Evolutionary conservation across 2,888 invertebrate genomes (phyloP).

Genomic region (Crossocerus cetratus): DNA sequence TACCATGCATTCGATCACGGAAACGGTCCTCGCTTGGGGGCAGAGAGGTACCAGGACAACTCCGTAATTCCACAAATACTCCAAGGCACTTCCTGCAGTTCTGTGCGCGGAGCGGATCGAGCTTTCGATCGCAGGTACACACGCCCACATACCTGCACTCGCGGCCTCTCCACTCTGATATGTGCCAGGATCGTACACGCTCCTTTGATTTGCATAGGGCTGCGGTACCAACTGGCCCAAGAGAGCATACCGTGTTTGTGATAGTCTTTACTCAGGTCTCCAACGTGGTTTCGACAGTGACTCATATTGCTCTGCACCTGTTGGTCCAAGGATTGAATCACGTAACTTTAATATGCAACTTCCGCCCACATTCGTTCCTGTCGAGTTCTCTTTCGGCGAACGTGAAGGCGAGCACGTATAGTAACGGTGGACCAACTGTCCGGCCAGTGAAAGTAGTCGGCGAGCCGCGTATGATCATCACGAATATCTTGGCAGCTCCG

Average conservation of each 20-base stretch:
- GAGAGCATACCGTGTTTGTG: background rate
- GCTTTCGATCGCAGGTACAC: slow-evolving; percentile 4
- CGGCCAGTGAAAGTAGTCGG: background rate
- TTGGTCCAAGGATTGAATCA: slow-evolving; percentile 33
- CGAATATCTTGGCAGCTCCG: slow-evolving; percentile 12
- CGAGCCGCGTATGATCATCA: background rate
- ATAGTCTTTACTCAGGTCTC: too few species aligned
- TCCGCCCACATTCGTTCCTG: slow-evolving; percentile 54
- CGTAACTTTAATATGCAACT: slow-evolving; percentile 58
- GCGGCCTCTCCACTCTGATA: slow-evolving; percentile 19
- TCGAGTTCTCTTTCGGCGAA: too few species aligned
- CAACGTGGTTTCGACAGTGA: slow-evolving; percentile 26
- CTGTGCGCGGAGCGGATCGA: background rate
- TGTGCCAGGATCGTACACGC: slow-evolving; percentile 30
- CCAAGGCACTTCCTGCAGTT: background rate
- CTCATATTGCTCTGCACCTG: slow-evolving; percentile 44
- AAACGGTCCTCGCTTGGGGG: background rate
- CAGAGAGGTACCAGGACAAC: background rate
- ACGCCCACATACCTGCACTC: slow-evolving; percentile 8
- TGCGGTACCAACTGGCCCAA: slow-evolving; percentile 43
- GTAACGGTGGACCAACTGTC: background rate
- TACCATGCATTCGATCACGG: slow-evolving; percentile 3
- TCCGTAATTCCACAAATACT: slow-evolving; percentile 13
- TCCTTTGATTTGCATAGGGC: slow-evolving; percentile 48
- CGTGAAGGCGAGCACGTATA: too few species aligned